Evolutionary conservation across 2,113 vertebrate species (phyloP).

Genomic region (Rutilus rutilus): DNA sequence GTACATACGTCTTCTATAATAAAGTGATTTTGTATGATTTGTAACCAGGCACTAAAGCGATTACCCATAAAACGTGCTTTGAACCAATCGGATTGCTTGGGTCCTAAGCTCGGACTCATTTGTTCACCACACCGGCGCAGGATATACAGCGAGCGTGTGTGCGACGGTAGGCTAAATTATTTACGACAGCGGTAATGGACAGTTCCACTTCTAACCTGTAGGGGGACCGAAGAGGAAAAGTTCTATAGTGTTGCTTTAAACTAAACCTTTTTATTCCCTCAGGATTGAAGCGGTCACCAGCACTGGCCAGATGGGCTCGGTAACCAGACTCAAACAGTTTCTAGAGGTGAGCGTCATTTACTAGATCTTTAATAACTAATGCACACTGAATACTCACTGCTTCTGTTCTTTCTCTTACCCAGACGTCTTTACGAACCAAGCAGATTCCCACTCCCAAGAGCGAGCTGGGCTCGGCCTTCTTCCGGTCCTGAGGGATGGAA

Average conservation of each 20-base stretch:
- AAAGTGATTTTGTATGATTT: no score
- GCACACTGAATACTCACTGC: background rate
- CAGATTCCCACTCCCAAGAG: slow-evolving; percentile 85
- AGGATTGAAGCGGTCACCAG: slow-evolving; percentile 85
- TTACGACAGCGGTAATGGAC: no score
- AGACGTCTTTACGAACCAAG: slow-evolving; percentile 70
- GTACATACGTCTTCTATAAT: no score
- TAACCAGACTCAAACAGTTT: slow-evolving; percentile 82
- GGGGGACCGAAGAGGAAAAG: no score
- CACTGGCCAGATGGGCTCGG: slow-evolving; percentile 81
- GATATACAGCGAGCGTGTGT: no score
- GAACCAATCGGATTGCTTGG: no score
- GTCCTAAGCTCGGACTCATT: no score
- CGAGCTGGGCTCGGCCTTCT: slow-evolving; percentile 81
- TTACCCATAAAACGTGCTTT: no score
- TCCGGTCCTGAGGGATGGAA: slow-evolving; percentile 74
- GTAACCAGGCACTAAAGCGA: no score
- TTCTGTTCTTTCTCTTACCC: slow-evolving; percentile 18
- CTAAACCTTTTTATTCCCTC: slow-evolving; percentile 23
- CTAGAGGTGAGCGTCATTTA: slow-evolving; percentile 75
- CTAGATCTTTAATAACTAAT: background rate
- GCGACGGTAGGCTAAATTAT: no score
- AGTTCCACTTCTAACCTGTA: no score
- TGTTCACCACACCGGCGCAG: no score
- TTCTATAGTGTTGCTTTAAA: background rate